Evolutionary conservation across 2,113 vertebrate genomes (phyloP).

Genomic region (Micromys minutus): DNA sequence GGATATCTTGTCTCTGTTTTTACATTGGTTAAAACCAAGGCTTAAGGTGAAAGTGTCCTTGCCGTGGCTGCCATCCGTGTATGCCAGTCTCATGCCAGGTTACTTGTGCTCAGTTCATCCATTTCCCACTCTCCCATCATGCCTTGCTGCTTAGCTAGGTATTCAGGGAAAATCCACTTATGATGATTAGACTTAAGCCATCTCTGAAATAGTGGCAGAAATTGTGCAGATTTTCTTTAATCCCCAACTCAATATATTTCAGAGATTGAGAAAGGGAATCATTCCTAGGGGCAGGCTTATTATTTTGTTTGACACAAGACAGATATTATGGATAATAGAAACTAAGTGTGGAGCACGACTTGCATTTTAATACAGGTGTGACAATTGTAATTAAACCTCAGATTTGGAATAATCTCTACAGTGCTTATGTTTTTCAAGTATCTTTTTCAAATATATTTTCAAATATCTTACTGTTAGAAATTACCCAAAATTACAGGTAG

Average conservation of each 20-base stretch:
- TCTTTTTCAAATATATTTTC: neutral
- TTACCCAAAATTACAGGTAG: neutral
- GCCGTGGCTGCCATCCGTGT: fast-evolving
- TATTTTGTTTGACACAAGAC: neutral
- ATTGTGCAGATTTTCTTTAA: slow-evolving; percentile 53
- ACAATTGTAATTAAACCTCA: neutral
- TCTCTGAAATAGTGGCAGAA: slow-evolving; percentile 45
- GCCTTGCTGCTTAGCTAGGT: neutral
- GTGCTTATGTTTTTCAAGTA: neutral
- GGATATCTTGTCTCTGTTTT: neutral
- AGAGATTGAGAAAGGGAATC: neutral
- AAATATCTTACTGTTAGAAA: neutral
- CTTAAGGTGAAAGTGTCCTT: neutral
- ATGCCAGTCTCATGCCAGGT: neutral
- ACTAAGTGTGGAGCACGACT: neutral
- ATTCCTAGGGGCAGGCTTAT: neutral
- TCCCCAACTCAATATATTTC: slow-evolving; percentile 24
- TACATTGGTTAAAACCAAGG: neutral
- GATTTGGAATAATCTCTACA: neutral
- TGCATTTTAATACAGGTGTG: neutral
- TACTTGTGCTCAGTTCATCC: no score
- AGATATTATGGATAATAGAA: neutral
- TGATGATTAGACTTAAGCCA: slow-evolving; percentile 33
- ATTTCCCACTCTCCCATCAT: neutral
- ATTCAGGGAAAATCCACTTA: slow-evolving; percentile 51